Percentiles rank a stretch among this genome's conserved stretches.
phyloP scores from a whole-genome alignment of 2,888 invertebrate species.

The Macaria notata region DNA sequence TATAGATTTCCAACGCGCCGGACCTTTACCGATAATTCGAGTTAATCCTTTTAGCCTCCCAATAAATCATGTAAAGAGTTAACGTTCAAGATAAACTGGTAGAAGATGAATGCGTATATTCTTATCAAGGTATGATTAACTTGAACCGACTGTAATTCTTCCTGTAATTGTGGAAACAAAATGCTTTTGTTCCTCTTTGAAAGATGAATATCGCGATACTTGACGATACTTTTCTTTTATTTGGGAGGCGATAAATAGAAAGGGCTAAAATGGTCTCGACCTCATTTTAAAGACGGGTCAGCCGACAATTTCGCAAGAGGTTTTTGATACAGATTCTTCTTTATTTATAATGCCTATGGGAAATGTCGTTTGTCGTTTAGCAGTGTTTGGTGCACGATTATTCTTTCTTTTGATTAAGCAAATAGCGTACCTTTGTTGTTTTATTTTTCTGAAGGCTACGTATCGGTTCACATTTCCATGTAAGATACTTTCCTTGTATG shows the following conservation, averaged over 20 bases:
- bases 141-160: slow-evolving; percentile 2
- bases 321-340: neutral
- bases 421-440: no score
- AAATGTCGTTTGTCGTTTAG: no score
- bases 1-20: neutral
- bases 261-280: slow-evolving; percentile 7
- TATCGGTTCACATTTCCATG: no score
- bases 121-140: slow-evolving; percentile 17
- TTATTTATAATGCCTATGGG: no score
- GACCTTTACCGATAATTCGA: slow-evolving; percentile 16
- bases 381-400: no score
- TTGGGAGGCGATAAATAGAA: slow-evolving; percentile 3
- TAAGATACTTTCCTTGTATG: no score
- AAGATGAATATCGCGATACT: slow-evolving; percentile 3
- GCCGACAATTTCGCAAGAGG: neutral
- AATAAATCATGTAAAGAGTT: slow-evolving; percentile 22
- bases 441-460: no score
- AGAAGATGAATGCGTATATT: slow-evolving; percentile 15
- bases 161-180: slow-evolving; percentile 18
- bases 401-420: no score
- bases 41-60: slow-evolving; percentile 16
- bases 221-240: slow-evolving; percentile 8
- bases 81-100: slow-evolving; percentile 14
- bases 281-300: slow-evolving; percentile 2
- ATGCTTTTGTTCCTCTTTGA: slow-evolving; percentile 20